Percentiles rank a stretch among this genome's conserved stretches.
Evolutionary conservation across 2,113 vertebrate genomes (phyloP).

Genomic region (Turdus rufiventris): DNA sequence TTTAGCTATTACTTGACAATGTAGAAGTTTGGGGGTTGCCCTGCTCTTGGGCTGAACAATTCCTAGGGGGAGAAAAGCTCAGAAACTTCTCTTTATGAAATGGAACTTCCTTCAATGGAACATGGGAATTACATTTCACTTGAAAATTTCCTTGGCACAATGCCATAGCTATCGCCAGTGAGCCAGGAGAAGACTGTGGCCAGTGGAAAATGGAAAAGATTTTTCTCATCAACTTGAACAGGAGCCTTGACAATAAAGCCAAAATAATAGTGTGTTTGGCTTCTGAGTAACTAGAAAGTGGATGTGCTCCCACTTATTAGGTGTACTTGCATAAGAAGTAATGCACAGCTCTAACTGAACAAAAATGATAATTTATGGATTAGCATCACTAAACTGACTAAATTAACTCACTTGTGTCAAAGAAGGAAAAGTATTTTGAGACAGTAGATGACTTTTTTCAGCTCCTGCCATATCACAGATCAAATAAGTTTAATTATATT

Average conservation of each 20-base stretch:
- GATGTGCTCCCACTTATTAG: not conserved
- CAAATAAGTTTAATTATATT: not conserved
- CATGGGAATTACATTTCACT: not conserved
- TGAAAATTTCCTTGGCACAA: conserved; percentile 1
- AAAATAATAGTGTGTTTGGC: not conserved
- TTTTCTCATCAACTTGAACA: conserved; percentile 1
- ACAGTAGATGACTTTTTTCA: not conserved
- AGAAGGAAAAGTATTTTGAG: not conserved
- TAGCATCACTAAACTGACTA: not conserved
- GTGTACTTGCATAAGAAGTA: not conserved
- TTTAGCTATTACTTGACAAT: not conserved
- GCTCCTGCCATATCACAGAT: not conserved
- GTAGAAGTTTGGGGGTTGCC: not conserved
- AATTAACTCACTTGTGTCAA: not conserved
- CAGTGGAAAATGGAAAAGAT: conserved; percentile 40
- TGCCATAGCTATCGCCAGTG: not conserved
- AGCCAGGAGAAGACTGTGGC: not conserved
- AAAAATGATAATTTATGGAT: not conserved
- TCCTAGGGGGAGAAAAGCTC: not conserved
- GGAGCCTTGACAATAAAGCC: not conserved
- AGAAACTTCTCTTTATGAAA: not conserved
- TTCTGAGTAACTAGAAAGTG: not conserved
- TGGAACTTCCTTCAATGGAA: conserved; percentile 8
- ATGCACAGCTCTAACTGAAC: not conserved
- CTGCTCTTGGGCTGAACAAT: not conserved